phyloP scores from a whole-genome alignment of 2,888 invertebrate genomes.

The Harpalus rubripes region DNA sequence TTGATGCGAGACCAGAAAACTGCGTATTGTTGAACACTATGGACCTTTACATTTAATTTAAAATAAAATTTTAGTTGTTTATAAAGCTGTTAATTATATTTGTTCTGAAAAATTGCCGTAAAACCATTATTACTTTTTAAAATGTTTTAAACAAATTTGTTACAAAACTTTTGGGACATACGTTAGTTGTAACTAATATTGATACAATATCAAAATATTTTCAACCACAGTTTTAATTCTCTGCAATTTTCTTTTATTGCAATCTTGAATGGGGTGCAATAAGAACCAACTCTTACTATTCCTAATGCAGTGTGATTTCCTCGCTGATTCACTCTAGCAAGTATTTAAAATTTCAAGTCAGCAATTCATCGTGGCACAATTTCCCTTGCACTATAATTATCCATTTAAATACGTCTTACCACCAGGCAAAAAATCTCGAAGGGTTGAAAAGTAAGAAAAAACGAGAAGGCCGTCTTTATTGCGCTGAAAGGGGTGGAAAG shows the following conservation, averaged over 20 bases:
- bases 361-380: constrained; percentile 5
- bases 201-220: too few species aligned
- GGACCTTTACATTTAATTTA: too few species aligned
- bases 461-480: constrained; percentile 25
- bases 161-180: too few species aligned
- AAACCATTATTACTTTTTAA: too few species aligned
- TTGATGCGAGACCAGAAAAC: too few species aligned
- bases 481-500: neutral
- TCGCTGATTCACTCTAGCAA: neutral
- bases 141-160: too few species aligned
- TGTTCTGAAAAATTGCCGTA: too few species aligned
- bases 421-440: constrained; percentile 10
- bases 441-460: constrained; percentile 51
- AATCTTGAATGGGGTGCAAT: neutral
- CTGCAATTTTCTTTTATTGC: neutral
- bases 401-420: constrained; percentile 21
- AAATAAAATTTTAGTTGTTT: too few species aligned
- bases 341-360: constrained; percentile 7
- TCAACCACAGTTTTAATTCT: too few species aligned
- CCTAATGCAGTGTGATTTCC: neutral
- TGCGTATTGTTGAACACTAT: too few species aligned
- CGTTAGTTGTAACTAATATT: too few species aligned
- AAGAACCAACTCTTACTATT: neutral
- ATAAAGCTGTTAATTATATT: too few species aligned
- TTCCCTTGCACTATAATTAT: neutral